Evolutionary conservation across 2,113 vertebrate genomes (phyloP).

Genomic region (Uria lomvia): DNA sequence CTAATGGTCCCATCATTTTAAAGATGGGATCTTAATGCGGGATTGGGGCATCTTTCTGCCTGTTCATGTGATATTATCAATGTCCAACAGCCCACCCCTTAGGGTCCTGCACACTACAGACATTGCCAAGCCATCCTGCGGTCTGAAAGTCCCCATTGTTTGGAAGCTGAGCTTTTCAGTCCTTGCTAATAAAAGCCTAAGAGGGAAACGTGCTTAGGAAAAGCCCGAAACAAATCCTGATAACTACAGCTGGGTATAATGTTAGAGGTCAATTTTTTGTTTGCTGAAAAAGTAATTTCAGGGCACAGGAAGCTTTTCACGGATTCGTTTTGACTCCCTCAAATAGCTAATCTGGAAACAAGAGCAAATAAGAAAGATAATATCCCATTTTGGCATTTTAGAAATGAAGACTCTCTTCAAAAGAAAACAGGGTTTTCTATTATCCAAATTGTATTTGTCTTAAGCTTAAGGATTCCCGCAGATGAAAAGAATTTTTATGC

Average conservation of each 20-base stretch:
- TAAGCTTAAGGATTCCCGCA: background rate
- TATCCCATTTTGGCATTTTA: background rate
- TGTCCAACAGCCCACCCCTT: background rate
- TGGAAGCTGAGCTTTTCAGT: background rate
- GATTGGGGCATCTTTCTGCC: background rate
- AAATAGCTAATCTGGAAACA: constrained; percentile 10
- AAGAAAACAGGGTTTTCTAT: background rate
- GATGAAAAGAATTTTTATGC: background rate
- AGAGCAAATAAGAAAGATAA: constrained; percentile 21
- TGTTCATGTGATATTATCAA: background rate
- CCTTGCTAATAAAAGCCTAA: background rate
- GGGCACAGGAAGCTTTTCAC: background rate
- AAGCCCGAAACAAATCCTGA: background rate
- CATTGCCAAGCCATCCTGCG: background rate
- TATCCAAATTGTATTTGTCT: background rate
- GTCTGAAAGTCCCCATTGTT: background rate
- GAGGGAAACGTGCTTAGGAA: background rate
- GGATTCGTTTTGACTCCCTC: constrained; percentile 19
- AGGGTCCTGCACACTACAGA: background rate
- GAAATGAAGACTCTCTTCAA: constrained; percentile 2
- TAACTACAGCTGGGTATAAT: background rate
- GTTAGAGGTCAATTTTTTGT: background rate
- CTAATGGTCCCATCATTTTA: background rate
- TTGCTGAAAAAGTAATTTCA: constrained; percentile 26
- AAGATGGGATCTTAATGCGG: background rate